Conservation (phyloP, 2,113 vertebrate species). For the Coreoperca whiteheadi region DNA sequence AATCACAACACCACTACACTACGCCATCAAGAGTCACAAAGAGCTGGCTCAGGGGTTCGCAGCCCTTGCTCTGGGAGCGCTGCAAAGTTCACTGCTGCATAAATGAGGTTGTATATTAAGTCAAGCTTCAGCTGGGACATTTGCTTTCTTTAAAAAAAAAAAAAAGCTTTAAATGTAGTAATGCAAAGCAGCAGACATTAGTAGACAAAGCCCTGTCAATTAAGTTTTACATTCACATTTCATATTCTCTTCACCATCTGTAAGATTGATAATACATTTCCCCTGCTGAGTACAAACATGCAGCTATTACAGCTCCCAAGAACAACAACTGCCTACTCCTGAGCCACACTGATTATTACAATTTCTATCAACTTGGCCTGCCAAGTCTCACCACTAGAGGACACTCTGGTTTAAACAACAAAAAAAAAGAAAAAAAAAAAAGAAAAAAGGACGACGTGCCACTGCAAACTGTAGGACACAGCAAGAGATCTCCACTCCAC, state of each 20-base stretch:
- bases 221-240: not conserved
- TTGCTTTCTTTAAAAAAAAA: not conserved
- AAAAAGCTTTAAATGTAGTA: not conserved
- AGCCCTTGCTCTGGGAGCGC: not conserved
- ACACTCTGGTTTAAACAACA: conserved; percentile 78
- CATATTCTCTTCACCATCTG: not conserved
- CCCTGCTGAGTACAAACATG: not conserved
- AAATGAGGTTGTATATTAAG: not conserved
- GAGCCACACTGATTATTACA: conserved; percentile 55
- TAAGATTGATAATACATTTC: not conserved
- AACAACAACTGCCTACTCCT: conserved; percentile 52
- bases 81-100: conserved; percentile 9
- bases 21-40: conserved; percentile 72
- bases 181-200: not conserved
- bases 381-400: conserved; percentile 87
- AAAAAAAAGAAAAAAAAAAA: no score
- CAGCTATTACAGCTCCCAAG: conserved; percentile 37
- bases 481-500: conserved; percentile 63
- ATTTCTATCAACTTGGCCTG: conserved; percentile 88
- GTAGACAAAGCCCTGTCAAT: conserved; percentile 2
- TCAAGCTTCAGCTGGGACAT: not conserved
- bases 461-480: conserved; percentile 78
- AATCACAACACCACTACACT: conserved; percentile 75
- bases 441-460: conserved; percentile 62
- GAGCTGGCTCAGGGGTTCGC: conserved; percentile 54